Evolutionary conservation across 2,797 vertebrate species (phyloP).

Genomic region (Platalea minor): DNA sequence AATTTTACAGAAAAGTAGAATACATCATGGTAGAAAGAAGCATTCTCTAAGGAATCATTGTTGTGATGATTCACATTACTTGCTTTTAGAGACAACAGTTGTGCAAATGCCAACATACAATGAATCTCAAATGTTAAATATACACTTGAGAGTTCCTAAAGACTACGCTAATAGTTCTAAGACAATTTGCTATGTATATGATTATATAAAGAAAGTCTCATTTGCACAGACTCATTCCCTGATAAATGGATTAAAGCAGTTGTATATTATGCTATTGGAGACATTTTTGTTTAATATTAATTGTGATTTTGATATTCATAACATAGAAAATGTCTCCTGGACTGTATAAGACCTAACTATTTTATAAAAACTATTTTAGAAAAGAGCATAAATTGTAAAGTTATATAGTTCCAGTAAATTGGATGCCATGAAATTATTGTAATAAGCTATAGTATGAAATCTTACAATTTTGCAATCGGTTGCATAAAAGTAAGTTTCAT

Average conservation of each 20-base stretch:
- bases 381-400: background rate
- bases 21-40: background rate
- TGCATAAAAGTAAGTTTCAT: background rate
- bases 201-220: background rate
- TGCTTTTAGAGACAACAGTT: constrained; percentile 50
- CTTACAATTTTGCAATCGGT: background rate
- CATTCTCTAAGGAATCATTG: constrained; percentile 32
- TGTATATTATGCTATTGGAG: background rate
- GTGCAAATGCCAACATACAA: background rate
- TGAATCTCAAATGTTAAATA: constrained; percentile 17
- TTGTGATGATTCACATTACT: constrained; percentile 21
- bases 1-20: constrained; percentile 24
- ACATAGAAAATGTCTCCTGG: constrained; percentile 10
- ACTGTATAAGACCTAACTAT: background rate
- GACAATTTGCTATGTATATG: background rate
- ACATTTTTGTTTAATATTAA: constrained; percentile 42
- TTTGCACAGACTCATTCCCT: background rate
- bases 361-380: constrained; percentile 27
- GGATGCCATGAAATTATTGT: background rate
- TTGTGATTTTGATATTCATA: constrained; percentile 25
- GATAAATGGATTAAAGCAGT: constrained; percentile 30
- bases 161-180: background rate
- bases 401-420: constrained; percentile 10
- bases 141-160: constrained; percentile 13
- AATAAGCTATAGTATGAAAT: background rate